Base-by-base conservation (phyloP, 92 coral and sea anemone genomes). In the Pocillopora meandrina region DNA sequence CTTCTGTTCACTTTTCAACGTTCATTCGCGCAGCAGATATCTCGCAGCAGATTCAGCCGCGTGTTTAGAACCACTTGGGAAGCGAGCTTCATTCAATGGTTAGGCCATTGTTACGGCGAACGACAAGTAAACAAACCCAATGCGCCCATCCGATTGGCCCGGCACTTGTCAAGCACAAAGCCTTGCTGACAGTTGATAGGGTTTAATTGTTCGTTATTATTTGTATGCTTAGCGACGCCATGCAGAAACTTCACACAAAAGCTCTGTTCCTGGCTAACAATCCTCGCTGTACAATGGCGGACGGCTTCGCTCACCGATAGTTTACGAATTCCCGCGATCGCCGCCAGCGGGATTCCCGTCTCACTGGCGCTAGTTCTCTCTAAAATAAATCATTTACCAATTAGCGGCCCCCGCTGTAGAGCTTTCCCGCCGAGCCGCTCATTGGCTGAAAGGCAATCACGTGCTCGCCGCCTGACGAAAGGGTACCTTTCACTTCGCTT, bases 141-240 rank as follows among this genome's bases (percentile, higher is more conserved):
- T 56, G 71, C 89, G 75, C 61, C 78, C 49, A 64, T 81, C 76
- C 67, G 89, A 94, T 94, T 94, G 98, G 98, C 87, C 79, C 69
- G 59, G 81, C 77, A 69, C 91, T 82, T 94, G 98, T 94, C 98
- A 94, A 89, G 82, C 89, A 85, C 79, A 62, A 81, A 71, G 90
- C 75, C 67, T 90, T 66, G 88, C 69, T 87, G 98, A 92, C 98
- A 92, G 73, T 77, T 88, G 93, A 92, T 93, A 88, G 87, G 86
- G 79, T 58, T 26, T 36, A 31, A 65, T 71, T 76, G 72, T 88
- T 75, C 57, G 8, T 35, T 21, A 56, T 49, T 64, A 64, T 55
- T 73, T 63, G 19, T 83, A 80, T 74, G 75, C 86, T 56, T 63
- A 61, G 71, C 80, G 64, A 82, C 58, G 73, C 74, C 80, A 74